Evolutionary conservation across 2,797 vertebrate genomes (phyloP).

Genomic region (Microctenopoma lineatum): DNA sequence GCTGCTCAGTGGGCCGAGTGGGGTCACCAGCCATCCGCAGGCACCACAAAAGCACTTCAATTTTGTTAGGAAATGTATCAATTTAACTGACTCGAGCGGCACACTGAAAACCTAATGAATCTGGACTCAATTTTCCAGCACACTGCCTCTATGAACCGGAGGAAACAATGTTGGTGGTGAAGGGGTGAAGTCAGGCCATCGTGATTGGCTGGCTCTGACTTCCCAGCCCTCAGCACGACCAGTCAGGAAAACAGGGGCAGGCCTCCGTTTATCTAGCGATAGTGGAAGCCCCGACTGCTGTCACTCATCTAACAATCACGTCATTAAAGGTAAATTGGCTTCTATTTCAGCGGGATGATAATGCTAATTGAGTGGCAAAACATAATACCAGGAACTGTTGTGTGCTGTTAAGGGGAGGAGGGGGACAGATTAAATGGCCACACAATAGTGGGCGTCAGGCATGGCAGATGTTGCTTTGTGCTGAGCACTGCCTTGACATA

Average conservation of each 20-base stretch:
- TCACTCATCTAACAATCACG: conserved; percentile 99
- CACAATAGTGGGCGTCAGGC: conserved; percentile 97
- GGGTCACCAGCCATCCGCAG: conserved; percentile 99
- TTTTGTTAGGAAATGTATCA: conserved; percentile 99
- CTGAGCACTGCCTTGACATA: conserved; percentile 95
- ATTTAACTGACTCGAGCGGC: conserved; percentile 99
- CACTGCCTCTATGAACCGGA: conserved; percentile 97
- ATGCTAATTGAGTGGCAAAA: conserved; percentile 99
- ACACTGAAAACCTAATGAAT: conserved; percentile 99
- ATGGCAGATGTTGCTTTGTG: conserved; percentile 99
- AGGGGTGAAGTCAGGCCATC: conserved; percentile 89
- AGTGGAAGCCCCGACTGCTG: conserved; percentile 86
- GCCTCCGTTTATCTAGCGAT: conserved; percentile 90
- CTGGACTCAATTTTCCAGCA: conserved; percentile 99
- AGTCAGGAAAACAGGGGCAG: conserved; percentile 87
- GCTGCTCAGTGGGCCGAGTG: conserved; percentile 99
- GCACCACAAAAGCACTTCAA: conserved; percentile 99
- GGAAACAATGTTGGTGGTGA: conserved; percentile 97
- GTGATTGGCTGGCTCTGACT: conserved; percentile 88
- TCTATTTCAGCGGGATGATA: conserved; percentile 99
- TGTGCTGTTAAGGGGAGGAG: conserved; percentile 93
- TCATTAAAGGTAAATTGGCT: conserved; percentile 99
- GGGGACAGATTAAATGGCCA: conserved; percentile 97
- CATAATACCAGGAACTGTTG: conserved; percentile 99
- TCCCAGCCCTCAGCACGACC: conserved; percentile 82